Conservation (phyloP, 2,888 invertebrate genomes). For the Dynastes hyllus region DNA sequence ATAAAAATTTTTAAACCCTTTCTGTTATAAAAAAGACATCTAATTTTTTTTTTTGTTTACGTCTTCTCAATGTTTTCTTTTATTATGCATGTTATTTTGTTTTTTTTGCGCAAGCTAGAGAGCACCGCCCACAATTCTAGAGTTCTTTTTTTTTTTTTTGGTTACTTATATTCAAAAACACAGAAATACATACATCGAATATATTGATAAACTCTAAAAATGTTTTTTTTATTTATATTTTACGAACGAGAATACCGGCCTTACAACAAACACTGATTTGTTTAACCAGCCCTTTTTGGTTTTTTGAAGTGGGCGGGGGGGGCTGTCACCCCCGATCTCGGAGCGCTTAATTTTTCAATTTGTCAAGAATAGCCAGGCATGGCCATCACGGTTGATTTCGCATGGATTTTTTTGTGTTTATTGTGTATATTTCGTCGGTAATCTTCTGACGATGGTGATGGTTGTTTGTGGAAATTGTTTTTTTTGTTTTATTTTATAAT, state of each 20-base stretch:
- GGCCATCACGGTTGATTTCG: slow-evolving; percentile 14
- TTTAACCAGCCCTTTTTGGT: slow-evolving; percentile 88
- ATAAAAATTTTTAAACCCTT: no score
- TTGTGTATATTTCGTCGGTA: no score
- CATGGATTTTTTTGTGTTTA: neutral
- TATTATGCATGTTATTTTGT: neutral
- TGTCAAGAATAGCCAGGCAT: slow-evolving; percentile 43
- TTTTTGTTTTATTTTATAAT: slow-evolving; percentile 1
- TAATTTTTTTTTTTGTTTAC: no score
- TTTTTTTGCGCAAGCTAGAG: slow-evolving; percentile 47
- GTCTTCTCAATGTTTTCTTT: no score
- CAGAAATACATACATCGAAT: slow-evolving; percentile 65
- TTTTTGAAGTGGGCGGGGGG: slow-evolving; percentile 73
- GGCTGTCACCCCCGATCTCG: slow-evolving; percentile 43
- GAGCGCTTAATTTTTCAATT: slow-evolving; percentile 14
- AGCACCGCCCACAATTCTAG: slow-evolving; percentile 54
- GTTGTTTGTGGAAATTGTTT: neutral
- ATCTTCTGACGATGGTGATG: neutral
- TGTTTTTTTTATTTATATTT: slow-evolving; percentile 60
- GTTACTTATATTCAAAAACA: slow-evolving; percentile 59
- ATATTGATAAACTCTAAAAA: slow-evolving; percentile 68
- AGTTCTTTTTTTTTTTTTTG: slow-evolving; percentile 47
- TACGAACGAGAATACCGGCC: slow-evolving; percentile 77
- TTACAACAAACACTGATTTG: slow-evolving; percentile 80
- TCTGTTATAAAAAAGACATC: slow-evolving; percentile 7